Percentiles rank a stretch among this genome's conserved stretches.
These are phyloP conservation scores for Poeciliopsis presidionis DNA, from an alignment of 2,797 vertebrate species.

Conservation along the genomic window DNA sequence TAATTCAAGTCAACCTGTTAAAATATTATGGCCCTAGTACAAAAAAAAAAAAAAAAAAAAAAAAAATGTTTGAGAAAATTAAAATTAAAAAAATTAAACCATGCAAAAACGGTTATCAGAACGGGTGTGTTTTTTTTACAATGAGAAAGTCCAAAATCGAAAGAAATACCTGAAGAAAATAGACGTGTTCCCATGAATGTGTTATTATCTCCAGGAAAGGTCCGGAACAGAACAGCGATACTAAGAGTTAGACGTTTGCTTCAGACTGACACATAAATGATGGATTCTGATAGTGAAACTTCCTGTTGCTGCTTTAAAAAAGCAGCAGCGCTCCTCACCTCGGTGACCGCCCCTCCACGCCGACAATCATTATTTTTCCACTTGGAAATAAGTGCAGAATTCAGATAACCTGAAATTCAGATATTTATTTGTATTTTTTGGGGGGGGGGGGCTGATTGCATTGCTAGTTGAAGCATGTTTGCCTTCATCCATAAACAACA, in stretches of 20 bases:
- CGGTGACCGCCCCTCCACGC: constrained; percentile 16
- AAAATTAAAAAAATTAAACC: too few species aligned
- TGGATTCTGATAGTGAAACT: constrained; percentile 28
- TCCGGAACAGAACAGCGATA: background rate
- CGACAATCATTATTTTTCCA: constrained; percentile 37
- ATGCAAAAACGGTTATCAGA: background rate
- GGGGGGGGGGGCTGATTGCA: background rate
- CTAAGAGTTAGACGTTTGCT: background rate
- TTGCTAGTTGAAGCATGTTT: constrained; percentile 16
- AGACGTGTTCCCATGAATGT: background rate
- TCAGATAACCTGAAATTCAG: constrained; percentile 36
- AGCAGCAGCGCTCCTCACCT: constrained; percentile 23
- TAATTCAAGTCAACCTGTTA: too few species aligned
- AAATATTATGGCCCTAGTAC: background rate
- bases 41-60: background rate
- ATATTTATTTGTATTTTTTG: background rate
- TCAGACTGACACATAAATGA: constrained; percentile 18
- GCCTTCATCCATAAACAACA: constrained; percentile 19
- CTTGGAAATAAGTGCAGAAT: constrained; percentile 27
- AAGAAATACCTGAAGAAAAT: background rate
- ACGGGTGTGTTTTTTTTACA: background rate
- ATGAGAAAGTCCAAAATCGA: background rate
- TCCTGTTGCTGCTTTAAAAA: constrained; percentile 16
- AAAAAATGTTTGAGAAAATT: too few species aligned
- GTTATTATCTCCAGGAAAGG: background rate